Base-by-base conservation (phyloP, 1,140 invertebrate species). In the Trachelipus rathkii region DNA sequence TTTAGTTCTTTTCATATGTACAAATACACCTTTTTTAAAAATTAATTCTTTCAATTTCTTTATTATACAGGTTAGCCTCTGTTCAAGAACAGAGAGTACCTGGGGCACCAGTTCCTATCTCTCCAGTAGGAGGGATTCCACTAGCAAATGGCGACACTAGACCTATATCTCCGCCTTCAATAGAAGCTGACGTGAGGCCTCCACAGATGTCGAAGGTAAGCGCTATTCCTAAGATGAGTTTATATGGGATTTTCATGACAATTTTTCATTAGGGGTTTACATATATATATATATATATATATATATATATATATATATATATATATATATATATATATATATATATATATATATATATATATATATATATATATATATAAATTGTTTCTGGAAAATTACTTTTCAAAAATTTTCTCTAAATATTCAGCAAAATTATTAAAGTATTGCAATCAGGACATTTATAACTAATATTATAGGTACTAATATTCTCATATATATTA, bases 281-380 rank as follows among this genome's bases (percentile, higher is more conserved):
- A 2, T 60, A 60, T 60, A 19, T 15, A 19, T 60, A 15, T 60
- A 60, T 60, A 60, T 60, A 19, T 60, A 19, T 60, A 19, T 60
- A 19, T 60, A 19, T 60, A 19, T 60, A 60, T 60, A 60, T 60
- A 60, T 60, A 60, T 60, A 60, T 60, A 60, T 60, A 60, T 60
- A 60, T 60, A 60, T 60, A 60, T 60, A 60, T 60, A 60, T 60
- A 60, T 60, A 60, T 60, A 60, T 60, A 15, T 15, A 19, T 60
- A 19, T 15, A 15, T 19, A 60, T 60, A 60, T 60, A 60, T 60
- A 60, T 60, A 60, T 60, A 15, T 15, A 60, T 60, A 19, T 19
- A 60, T 60, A 19, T 60, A 60, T 60, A 19, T 19, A 19, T 60
- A 19, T 60, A 60, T 60, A 60, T 60, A 19, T 60, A 60, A 4